Percentiles rank a stretch among this genome's conserved stretches.
Evolutionary conservation across 2,797 vertebrate species (phyloP).

Genomic region (Gobionotothen gibberifrons): DNA sequence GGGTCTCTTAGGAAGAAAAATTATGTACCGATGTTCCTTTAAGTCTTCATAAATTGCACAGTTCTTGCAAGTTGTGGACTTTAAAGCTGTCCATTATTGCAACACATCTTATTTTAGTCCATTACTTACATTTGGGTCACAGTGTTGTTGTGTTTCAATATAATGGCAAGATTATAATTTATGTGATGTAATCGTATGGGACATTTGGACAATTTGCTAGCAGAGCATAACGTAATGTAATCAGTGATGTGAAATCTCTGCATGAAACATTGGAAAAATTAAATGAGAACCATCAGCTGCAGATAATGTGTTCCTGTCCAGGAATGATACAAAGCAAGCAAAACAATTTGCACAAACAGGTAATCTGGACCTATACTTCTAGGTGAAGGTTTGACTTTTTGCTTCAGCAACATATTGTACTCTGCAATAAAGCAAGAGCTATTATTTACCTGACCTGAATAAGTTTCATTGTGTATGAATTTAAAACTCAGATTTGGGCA

Average conservation of each 20-base stretch:
- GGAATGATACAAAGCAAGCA: neutral
- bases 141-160: neutral
- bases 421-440: slow-evolving; percentile 91
- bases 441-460: slow-evolving; percentile 15
- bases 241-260: neutral
- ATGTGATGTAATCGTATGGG: neutral
- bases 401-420: slow-evolving; percentile 23
- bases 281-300: neutral
- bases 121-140: neutral
- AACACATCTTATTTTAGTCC: neutral
- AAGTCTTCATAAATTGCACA: slow-evolving; percentile 5
- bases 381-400: neutral
- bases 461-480: neutral
- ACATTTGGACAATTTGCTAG: neutral
- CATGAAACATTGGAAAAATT: neutral
- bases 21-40: slow-evolving; percentile 2
- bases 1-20: slow-evolving; percentile 3
- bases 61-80: neutral
- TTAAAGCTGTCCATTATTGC: slow-evolving; percentile 7
- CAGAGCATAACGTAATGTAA: neutral
- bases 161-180: neutral
- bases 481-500: slow-evolving; percentile 31
- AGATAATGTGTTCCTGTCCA: neutral
- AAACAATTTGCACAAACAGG: neutral
- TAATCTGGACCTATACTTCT: neutral